Conservation (phyloP, 23 tunicate genomes). For the Styela clava region DNA sequence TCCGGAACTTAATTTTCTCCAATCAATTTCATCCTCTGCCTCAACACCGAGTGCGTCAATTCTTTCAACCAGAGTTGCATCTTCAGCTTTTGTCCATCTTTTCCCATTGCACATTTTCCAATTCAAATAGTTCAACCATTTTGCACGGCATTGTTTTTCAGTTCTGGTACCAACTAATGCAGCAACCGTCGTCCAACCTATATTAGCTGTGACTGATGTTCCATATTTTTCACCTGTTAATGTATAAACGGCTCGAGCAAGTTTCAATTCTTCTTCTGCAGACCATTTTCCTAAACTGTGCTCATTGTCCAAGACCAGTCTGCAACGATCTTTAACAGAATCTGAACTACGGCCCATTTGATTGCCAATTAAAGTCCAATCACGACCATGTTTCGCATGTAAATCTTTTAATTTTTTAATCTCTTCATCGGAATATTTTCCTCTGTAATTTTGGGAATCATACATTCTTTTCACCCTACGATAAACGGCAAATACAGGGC, state of each 20-base stretch:
- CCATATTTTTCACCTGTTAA: slow-evolving; percentile 43
- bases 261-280: slow-evolving; percentile 46
- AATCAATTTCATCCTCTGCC: slow-evolving; percentile 79
- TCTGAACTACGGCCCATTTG: slow-evolving; percentile 88
- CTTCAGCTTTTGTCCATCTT: slow-evolving; percentile 79
- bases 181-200: slow-evolving; percentile 64
- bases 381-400: slow-evolving; percentile 50
- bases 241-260: slow-evolving; percentile 56
- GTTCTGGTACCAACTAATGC: slow-evolving; percentile 56
- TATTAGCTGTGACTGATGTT: slow-evolving; percentile 49
- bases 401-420: slow-evolving; percentile 52
- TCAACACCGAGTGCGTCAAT: slow-evolving; percentile 29
- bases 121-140: slow-evolving; percentile 90
- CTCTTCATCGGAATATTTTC: slow-evolving; percentile 85
- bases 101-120: slow-evolving; percentile 69
- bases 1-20: slow-evolving; percentile 51
- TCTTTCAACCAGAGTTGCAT: slow-evolving; percentile 53
- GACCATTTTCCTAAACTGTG: slow-evolving; percentile 69
- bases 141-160: slow-evolving; percentile 88
- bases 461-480: slow-evolving; percentile 84
- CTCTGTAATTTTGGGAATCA: slow-evolving; percentile 75
- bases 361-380: slow-evolving; percentile 73
- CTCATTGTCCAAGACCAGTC: slow-evolving; percentile 30
- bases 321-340: slow-evolving; percentile 88
- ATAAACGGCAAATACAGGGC: slow-evolving; percentile 88